Base-by-base conservation (phyloP, 2,113 vertebrate species). In the Zapus hudsonius region DNA sequence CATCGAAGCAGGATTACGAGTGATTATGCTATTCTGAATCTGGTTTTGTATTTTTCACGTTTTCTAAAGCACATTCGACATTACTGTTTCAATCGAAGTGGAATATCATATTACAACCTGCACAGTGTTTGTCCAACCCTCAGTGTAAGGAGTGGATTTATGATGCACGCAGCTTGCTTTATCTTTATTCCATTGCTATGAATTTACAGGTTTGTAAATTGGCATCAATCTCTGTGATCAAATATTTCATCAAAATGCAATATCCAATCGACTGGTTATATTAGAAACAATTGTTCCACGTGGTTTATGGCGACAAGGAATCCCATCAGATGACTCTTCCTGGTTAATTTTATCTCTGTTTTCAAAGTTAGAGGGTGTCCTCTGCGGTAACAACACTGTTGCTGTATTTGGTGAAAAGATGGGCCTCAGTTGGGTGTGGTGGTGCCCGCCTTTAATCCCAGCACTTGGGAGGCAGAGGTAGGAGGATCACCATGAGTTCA, bases 211-310 rank as follows among this genome's bases (percentile, higher is more conserved):
- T 80, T 78, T 27, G 40, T 78, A 80, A 94, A 19, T 36, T 42
- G 57, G 16, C 42, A 93, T 80, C 82, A 70, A 85, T 87, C 90
- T 97, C 90, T 78, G 59, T 29, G 80, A 55, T 52, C 69, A 70
- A 83, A 91, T 66, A 92, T 59, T 87, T 47, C 27, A 84, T 84
- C 64, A 75, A 89, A 92, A 91, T 81, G 44, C 44, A 55, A 79
- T 82, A 40, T 47, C 67, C 69, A n/a, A 16, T 75, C 85, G 33
- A 57, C 85, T 88, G 84, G 20, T 75, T 80, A 33, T 16, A 33
- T 87, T 87, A 72, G 76, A 89, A 85, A 29, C 63, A 80, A 70
- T 61, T 80, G 80, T 33, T 93, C 44, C 25, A 76, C 61, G 76
- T 86, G 59, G 22, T 76, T 76, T 74, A n/a, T 38, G 61, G 55